Conservation (phyloP, 2,797 vertebrate species). For the Masticophis lateralis region DNA sequence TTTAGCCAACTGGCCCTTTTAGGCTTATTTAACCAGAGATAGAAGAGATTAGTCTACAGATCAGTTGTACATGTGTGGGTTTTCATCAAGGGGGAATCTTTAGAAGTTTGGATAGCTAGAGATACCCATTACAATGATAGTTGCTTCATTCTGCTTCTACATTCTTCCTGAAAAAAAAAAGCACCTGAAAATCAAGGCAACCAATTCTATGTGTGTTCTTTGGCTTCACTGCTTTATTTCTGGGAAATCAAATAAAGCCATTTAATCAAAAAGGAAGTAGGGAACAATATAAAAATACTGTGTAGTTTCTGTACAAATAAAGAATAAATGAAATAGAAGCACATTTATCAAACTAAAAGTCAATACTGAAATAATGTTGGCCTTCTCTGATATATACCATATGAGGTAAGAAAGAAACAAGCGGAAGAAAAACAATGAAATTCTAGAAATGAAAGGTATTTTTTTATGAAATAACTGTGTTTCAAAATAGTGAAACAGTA, state of each 20-base stretch:
- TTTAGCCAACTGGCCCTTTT: background rate
- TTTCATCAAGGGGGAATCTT: background rate
- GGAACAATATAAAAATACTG: slow-evolving; percentile 68
- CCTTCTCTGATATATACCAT: slow-evolving; percentile 58
- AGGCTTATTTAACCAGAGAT: background rate
- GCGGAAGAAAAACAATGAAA: slow-evolving; percentile 31
- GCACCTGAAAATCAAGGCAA: slow-evolving; percentile 52
- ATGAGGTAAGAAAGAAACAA: slow-evolving; percentile 54
- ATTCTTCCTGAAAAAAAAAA: slow-evolving; percentile 36
- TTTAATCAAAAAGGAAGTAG: slow-evolving; percentile 72
- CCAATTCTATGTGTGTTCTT: slow-evolving; percentile 49
- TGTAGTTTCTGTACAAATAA: slow-evolving; percentile 70
- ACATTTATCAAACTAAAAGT: slow-evolving; percentile 71
- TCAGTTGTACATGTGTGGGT: background rate
- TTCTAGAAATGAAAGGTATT: slow-evolving; percentile 43
- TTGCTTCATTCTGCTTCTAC: slow-evolving; percentile 43
- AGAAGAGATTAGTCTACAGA: background rate
- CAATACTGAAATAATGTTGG: slow-evolving; percentile 66
- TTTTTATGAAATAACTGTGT: slow-evolving; percentile 54
- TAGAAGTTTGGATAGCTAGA: background rate
- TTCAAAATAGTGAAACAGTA: slow-evolving; percentile 62
- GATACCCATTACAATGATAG: background rate
- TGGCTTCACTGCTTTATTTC: slow-evolving; percentile 62
- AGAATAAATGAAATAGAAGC: slow-evolving; percentile 69
- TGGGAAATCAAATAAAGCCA: slow-evolving; percentile 72